Conservation (phyloP, 2,797 vertebrate genomes). For the Neosalanx taihuensis region DNA sequence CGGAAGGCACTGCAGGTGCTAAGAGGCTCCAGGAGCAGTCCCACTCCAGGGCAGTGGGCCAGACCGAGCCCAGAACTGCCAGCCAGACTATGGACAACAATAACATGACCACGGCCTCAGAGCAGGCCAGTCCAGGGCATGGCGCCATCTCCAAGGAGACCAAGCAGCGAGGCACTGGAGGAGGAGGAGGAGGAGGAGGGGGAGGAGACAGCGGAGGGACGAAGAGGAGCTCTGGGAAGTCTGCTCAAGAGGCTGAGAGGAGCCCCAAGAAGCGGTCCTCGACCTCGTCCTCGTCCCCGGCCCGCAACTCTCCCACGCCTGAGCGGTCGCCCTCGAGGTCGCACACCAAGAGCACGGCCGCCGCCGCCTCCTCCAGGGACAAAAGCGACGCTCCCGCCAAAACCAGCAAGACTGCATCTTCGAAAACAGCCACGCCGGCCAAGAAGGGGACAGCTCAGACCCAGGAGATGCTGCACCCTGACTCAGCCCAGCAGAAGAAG, state of each 20-base stretch:
- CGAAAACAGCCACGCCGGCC: slow-evolving; percentile 70
- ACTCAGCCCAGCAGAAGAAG: slow-evolving; percentile 53
- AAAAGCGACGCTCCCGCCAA: slow-evolving; percentile 73
- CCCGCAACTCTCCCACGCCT: slow-evolving; percentile 74
- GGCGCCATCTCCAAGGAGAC: slow-evolving; percentile 80
- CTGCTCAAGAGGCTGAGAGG: slow-evolving; percentile 61
- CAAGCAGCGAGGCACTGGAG: slow-evolving; percentile 65
- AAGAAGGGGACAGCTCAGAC: slow-evolving; percentile 76
- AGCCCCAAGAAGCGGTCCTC: slow-evolving; percentile 81
- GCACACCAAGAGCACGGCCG: slow-evolving; percentile 63
- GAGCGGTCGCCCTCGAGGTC: slow-evolving; percentile 57
- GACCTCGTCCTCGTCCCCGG: slow-evolving; percentile 78
- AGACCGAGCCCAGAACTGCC: slow-evolving; percentile 70
- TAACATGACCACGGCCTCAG: slow-evolving; percentile 78
- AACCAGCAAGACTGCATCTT: slow-evolving; percentile 74
- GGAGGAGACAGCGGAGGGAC: slow-evolving; percentile 43
- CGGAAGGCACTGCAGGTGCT: slow-evolving; percentile 75
- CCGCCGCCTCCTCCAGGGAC: slow-evolving; percentile 74
- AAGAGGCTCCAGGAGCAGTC: slow-evolving; percentile 75
- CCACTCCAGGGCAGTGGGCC: slow-evolving; percentile 68
- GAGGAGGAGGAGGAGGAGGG: slow-evolving; percentile 15
- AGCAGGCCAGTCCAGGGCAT: slow-evolving; percentile 77
- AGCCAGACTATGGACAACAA: slow-evolving; percentile 83
- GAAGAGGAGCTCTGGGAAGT: slow-evolving; percentile 76
- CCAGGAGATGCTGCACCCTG: slow-evolving; percentile 42